phyloP scores from a whole-genome alignment of 2,888 invertebrate genomes.

The Apodemia zela region DNA sequence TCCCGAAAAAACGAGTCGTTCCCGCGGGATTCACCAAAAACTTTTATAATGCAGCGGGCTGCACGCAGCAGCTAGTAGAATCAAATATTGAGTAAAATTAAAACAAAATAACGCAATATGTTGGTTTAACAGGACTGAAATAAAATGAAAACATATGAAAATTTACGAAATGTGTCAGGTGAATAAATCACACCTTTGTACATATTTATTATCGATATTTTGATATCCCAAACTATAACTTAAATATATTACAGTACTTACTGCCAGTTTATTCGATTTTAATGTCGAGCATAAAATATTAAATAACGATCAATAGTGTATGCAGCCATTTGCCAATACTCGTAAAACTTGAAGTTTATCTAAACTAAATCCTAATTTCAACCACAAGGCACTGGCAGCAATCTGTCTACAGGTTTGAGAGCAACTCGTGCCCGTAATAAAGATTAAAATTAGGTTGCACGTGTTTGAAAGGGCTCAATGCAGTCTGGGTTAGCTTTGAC shows the following conservation, averaged over 20 bases:
- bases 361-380: constrained; percentile 7
- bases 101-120: no score
- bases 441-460: constrained; percentile 38
- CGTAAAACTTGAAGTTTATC: constrained; percentile 10
- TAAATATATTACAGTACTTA: background rate
- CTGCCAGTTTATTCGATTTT: constrained; percentile 2
- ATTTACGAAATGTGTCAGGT: no score
- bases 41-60: no score
- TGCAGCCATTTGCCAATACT: constrained; percentile 12
- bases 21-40: no score
- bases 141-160: no score
- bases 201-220: background rate
- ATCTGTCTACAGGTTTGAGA: constrained; percentile 36
- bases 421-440: constrained; percentile 24
- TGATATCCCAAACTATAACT: background rate
- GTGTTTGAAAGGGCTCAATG: constrained; percentile 51
- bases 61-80: no score
- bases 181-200: background rate
- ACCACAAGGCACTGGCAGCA: constrained; percentile 33
- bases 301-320: background rate
- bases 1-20: no score
- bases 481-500: constrained; percentile 60
- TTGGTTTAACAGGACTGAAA: no score
- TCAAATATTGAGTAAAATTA: no score
- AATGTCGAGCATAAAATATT: constrained; percentile 6